Base-by-base conservation (phyloP, 1,140 invertebrate species). In the Macrobrachium rosenbergii region DNA sequence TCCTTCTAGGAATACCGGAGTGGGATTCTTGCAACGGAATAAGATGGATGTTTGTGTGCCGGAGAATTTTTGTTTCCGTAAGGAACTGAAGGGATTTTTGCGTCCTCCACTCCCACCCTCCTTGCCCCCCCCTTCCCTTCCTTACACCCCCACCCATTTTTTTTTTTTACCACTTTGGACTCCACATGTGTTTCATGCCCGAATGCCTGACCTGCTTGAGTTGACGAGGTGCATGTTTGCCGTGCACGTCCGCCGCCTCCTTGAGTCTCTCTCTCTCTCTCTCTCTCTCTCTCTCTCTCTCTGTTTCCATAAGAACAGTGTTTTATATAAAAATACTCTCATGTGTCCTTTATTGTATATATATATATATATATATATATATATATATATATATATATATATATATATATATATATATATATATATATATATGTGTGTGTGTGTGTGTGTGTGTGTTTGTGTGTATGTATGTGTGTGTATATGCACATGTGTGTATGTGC, bases 241-340 rank as follows among this genome's bases (percentile, higher is more conserved):
- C n/a, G 2, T 77, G 43, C 52, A 12, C 8, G 12, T 45, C 10
- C 16, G 2, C 45, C 45, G 59, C 75, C 17, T 37, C 8, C 43
- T 52, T n/a, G n/a, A n/a, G n/a, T n/a, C n/a, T n/a, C n/a, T n/a
- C 45, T 52, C 19, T 58, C 75, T 77, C 45, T 77, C 75, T 59
- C 45, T 59, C 45, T 77, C 75, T 59, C 45, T 59, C 75, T 73
- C 75, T 77, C 75, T 77, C 75, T 77, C 75, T 77, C 75, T 77
- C 19, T 45, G 5, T 43, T 28, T 73, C 69, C 73, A 23, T 11
- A 72, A 11, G 14, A 23, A 72, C 12, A 12, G 12, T 72, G 67
- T 37, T 37, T 37, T 3, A 37, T 37, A 3, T 37, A 37, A 37
- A 37, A 37, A 37, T 37, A 37, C 7, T 52, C 7, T 52, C 45